phyloP scores from a whole-genome alignment of 2,888 invertebrate genomes.

The Petrolisthes cinctipes region DNA sequence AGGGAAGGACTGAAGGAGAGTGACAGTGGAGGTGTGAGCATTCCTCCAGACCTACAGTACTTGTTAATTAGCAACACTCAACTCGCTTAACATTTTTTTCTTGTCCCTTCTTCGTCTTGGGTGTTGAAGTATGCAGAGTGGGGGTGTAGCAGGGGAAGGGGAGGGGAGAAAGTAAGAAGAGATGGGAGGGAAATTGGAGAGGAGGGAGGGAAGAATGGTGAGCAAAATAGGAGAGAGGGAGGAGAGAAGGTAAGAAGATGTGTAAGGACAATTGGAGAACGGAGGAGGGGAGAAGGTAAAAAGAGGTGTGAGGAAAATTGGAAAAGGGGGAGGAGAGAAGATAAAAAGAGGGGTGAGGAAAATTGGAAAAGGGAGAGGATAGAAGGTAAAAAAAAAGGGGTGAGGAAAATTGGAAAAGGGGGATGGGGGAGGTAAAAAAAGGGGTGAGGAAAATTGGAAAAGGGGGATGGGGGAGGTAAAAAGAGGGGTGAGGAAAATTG shows the following conservation, averaged over 20 bases:
- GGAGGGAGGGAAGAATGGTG: neutral
- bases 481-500: neutral
- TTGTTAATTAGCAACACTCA: slow-evolving; percentile 51
- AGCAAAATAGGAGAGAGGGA: neutral
- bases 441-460: neutral
- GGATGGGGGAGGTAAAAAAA: neutral
- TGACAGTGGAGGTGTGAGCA: neutral
- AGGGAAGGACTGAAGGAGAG: neutral
- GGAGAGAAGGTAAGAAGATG: neutral
- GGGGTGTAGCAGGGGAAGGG: neutral
- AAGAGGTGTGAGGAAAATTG: no score
- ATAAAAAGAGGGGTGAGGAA: neutral
- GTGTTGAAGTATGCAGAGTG: slow-evolving; percentile 45
- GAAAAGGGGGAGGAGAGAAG: neutral
- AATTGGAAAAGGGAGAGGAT: neutral
- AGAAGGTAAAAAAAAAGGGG: neutral
- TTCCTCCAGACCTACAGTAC: neutral
- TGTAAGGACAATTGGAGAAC: no score
- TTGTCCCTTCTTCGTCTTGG: slow-evolving; percentile 27
- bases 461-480: neutral
- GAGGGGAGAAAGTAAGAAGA: neutral
- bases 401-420: neutral
- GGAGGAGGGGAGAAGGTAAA: no score
- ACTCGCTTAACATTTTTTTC: slow-evolving; percentile 50
- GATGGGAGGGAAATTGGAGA: neutral